Conservation (phyloP, 2,113 vertebrate genomes). For the Hucho hucho region DNA sequence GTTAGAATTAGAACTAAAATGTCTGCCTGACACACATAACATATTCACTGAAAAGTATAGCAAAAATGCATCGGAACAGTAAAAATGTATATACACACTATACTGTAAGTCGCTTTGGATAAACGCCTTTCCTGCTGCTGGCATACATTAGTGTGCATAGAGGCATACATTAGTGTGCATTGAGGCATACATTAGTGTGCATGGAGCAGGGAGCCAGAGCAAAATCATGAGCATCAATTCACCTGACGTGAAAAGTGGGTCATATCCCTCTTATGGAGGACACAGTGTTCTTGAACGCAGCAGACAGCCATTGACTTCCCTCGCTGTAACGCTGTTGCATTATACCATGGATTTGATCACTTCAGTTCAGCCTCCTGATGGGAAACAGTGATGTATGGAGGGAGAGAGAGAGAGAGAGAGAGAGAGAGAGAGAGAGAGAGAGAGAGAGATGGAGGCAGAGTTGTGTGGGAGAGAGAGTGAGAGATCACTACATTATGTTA, state of each 20-base stretch:
- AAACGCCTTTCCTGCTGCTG: no score
- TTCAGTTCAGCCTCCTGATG: not conserved
- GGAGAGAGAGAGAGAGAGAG: not conserved
- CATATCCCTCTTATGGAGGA: conserved; percentile 7
- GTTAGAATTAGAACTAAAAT: not conserved
- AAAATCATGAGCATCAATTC: not conserved
- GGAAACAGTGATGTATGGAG: conserved; percentile 1
- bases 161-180: not conserved
- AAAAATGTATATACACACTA: no score
- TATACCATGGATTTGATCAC: conserved; percentile 17
- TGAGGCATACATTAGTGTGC: no score
- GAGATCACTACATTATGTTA: not conserved
- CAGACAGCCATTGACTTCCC: conserved; percentile 4
- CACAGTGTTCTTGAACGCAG: conserved; percentile 10
- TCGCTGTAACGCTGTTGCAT: not conserved
- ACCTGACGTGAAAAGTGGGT: conserved; percentile 16
- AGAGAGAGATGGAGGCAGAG: not conserved
- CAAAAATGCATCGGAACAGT: not conserved
- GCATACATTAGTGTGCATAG: no score
- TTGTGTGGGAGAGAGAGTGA: not conserved
- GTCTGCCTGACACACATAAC: conserved; percentile 8
- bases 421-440: not conserved
- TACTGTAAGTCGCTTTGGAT: no score
- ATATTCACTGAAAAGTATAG: not conserved
- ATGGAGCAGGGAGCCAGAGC: not conserved